These are phyloP conservation scores for Sorex maritimensis DNA, from an alignment of 2,797 vertebrate species.

Conservation along the genomic window DNA sequence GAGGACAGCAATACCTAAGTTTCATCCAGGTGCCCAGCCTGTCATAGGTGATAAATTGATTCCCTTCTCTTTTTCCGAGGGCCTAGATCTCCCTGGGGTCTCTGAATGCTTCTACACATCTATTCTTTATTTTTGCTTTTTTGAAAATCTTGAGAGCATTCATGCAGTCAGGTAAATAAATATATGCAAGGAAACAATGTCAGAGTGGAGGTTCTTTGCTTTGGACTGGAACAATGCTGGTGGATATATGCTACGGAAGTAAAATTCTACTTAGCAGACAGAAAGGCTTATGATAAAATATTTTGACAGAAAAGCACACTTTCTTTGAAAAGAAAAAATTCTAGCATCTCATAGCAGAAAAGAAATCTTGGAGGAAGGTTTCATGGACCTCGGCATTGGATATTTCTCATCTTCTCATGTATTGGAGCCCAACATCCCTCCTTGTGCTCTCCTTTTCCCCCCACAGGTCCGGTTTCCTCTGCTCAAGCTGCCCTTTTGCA, in stretches of 20 bases:
- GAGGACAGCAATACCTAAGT: slow-evolving; percentile 19
- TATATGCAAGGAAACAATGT: not conserved
- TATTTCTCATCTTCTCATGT: not conserved
- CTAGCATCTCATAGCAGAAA: not conserved
- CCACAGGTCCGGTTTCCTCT: not conserved
- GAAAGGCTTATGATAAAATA: not conserved
- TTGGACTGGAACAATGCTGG: not conserved
- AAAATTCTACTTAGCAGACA: not conserved
- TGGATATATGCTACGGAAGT: not conserved
- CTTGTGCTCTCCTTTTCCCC: not conserved
- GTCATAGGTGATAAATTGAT: slow-evolving; percentile 40
- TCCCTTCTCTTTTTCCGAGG: slow-evolving; percentile 14
- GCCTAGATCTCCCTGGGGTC: not conserved
- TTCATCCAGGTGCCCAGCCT: slow-evolving; percentile 45
- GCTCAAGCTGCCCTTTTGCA: not conserved
- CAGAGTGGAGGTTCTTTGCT: not conserved
- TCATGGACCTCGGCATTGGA: not conserved
- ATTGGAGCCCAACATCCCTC: not conserved
- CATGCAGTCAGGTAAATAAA: not conserved
- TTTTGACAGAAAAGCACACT: not conserved
- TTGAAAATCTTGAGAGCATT: slow-evolving; percentile 14
- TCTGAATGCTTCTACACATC: not conserved
- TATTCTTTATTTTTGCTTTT: not conserved
- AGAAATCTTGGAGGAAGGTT: not conserved
- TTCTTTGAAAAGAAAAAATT: not conserved